Base-by-base conservation (phyloP, 1,140 invertebrate species). In the Drosophila ohnishii region DNA sequence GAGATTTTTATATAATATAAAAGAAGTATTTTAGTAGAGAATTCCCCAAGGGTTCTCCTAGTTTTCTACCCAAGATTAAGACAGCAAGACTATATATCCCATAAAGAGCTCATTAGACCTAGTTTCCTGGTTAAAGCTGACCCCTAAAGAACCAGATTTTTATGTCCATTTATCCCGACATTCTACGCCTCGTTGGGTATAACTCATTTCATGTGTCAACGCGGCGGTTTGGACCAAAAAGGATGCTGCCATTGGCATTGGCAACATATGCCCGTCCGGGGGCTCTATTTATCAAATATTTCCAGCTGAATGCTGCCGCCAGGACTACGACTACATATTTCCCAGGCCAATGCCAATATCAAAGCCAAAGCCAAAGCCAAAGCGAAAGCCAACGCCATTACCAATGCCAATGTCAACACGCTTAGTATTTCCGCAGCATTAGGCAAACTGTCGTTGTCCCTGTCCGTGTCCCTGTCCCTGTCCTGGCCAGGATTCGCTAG, bases 381-480 rank as follows among this genome's bases (percentile, higher is more conserved):
- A 6, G 28, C 11, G 35, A 65, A 35, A 0, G 62, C 34, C 14
- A 44, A 64, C 62, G 62, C 45, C 47, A 61, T 61, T 61, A 51
- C 58, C 39, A 64, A 55, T 39, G 53, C 34, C 61, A 40, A 71
- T 42, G 66, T 47, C 60, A 57, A 60, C 74, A 62, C 32, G 61
- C 57, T 73, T 78, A 81, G 67, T 81, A 86, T 74, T 86, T 86
- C 75, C 83, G 75, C 83, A 69, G 67, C 61, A 86, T 73, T 82
- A 82, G 82, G 59, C 78, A 75, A 34, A 51, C 61, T 59, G 22
- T 22, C 22, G 22, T 56, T 57, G 34, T 53, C 32, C 50, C 3
- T 19, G 30, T 34, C 14, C 50, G 6, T 5, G 30, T 34, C 11
- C 32, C 3, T 1, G 50, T 9, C 11, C 14, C 16, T 19, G 32